Evolutionary conservation across 2,888 invertebrate genomes (phyloP), one percentile per base, ranked within the genome.

Genomic region (Folsomia manolachei): DNA sequence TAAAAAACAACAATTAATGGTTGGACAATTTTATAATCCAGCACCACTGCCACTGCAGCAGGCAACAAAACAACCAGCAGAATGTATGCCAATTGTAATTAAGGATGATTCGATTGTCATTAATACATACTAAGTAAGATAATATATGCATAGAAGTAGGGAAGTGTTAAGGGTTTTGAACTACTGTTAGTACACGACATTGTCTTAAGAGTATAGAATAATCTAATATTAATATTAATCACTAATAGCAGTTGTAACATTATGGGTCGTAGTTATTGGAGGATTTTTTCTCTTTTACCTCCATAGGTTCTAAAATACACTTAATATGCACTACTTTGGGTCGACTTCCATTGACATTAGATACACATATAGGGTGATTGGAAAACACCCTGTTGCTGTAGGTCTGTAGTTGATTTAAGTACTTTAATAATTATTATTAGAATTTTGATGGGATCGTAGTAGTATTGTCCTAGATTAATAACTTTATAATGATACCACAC

Each of bases 81-180:
- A 73, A 73, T 75, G 75, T 73, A 75, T 75, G 75, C 75, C 75
- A 75, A 75, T 71, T 75, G 75, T 75, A 75, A 73, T 71, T 73
- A 73, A 73, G 73, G 27, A 67, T 67, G 67, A 66, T 66, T 66
- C 27, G 66, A 66, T 52, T 66, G 66, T 66, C 66, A 52, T 66
- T 66, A 21, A 66, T 39, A 39, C 4, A n/a, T n/a, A n/a, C n/a
- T n/a, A 39, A 39, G 4, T 39, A 39, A 39, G 39, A 39, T 39
- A 39, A 14, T 39, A 39, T 9, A n/a, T n/a, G n/a, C n/a, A n/a
- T n/a, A 14, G 7, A 39, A 39, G 39, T 9, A 39, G 39, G 39
- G 39, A 9, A 39, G 39, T 39, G 39, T 4, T 39, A 39, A 39
- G 14, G 39, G 14, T 39, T 39, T 9, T 14, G 14, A 39, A 39